phyloP scores from a whole-genome alignment of 1,140 invertebrate species.

The Thaumetopoea pityocampa region DNA sequence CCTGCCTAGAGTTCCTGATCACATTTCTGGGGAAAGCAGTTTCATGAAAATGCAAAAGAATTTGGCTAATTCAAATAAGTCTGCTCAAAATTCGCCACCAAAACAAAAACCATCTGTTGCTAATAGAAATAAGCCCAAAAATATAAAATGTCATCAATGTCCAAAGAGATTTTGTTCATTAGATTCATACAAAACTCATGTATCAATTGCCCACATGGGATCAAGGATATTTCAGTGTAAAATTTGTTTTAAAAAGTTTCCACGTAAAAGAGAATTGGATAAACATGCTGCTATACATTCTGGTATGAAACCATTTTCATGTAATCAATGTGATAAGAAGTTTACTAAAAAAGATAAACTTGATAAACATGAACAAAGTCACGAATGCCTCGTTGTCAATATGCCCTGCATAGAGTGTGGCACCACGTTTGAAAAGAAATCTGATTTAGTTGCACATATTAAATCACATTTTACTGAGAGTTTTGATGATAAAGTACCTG shows the following conservation, averaged over 20 bases:
- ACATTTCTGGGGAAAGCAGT: conserved; percentile 73
- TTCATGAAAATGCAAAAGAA: conserved; percentile 61
- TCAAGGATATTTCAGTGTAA: conserved; percentile 74
- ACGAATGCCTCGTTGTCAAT: conserved; percentile 74
- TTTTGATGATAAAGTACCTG: conserved; percentile 55
- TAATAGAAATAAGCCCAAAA: conserved; percentile 60
- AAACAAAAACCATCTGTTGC: conserved; percentile 43
- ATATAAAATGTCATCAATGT: conserved; percentile 74
- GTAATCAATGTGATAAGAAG: conserved; percentile 78
- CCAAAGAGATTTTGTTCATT: conserved; percentile 73
- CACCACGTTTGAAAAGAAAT: conserved; percentile 75
- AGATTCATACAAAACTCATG: conserved; percentile 69
- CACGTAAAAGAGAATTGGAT: conserved; percentile 79
- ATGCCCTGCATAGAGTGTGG: conserved; percentile 77
- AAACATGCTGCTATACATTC: conserved; percentile 79
- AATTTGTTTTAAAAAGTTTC: conserved; percentile 79
- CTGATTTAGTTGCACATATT: conserved; percentile 75
- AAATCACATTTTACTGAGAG: conserved; percentile 75
- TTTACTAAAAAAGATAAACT: conserved; percentile 82
- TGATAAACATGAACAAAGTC: conserved; percentile 79
- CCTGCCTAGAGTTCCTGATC: conserved; percentile 69
- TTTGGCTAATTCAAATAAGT: conserved; percentile 40
- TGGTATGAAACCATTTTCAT: conserved; percentile 78
- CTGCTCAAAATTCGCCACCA: conserved; percentile 37
- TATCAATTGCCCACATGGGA: conserved; percentile 64